Conservation (phyloP, 1,140 invertebrate species). For the Tigriopus japonicus region DNA sequence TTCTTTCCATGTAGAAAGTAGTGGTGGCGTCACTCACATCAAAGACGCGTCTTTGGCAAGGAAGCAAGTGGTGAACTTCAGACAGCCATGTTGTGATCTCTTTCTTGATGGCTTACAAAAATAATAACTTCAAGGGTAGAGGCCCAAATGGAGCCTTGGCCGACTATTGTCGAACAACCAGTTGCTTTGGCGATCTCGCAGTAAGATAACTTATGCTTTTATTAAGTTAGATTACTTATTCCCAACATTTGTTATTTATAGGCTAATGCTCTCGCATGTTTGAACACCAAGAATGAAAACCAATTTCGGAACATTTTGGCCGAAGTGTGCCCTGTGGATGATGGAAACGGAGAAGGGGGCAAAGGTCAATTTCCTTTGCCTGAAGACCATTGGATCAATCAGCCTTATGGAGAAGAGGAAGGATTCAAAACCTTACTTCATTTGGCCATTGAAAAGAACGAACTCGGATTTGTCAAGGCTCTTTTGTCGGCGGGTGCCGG, state of each 20-base stretch:
- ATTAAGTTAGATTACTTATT: neutral
- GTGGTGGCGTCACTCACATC: too few relatives aligned
- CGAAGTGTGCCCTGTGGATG: neutral
- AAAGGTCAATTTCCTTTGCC: neutral
- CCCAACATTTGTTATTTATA: neutral
- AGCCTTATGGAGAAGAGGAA: neutral
- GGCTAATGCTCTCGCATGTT: neutral
- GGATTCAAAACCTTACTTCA: conserved; percentile 3
- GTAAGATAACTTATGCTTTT: neutral
- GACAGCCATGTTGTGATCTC: too few relatives aligned
- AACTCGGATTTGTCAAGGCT: neutral
- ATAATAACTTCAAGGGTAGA: too few relatives aligned
- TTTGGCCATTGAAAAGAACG: neutral
- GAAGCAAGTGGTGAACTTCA: too few relatives aligned
- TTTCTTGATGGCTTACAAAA: too few relatives aligned
- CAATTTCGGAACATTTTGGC: conserved; percentile 1
- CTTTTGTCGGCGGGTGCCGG: conserved; percentile 4
- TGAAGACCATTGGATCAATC: conserved; percentile 12
- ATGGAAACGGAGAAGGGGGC: neutral
- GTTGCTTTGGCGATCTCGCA: neutral
- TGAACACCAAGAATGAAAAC: neutral
- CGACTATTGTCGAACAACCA: neutral
- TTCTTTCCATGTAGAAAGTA: too few relatives aligned
- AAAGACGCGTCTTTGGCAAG: too few relatives aligned
- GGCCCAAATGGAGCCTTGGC: too few relatives aligned